phyloP scores from a whole-genome alignment of 2,888 invertebrate species.

The Cryptophagus acutangulus region DNA sequence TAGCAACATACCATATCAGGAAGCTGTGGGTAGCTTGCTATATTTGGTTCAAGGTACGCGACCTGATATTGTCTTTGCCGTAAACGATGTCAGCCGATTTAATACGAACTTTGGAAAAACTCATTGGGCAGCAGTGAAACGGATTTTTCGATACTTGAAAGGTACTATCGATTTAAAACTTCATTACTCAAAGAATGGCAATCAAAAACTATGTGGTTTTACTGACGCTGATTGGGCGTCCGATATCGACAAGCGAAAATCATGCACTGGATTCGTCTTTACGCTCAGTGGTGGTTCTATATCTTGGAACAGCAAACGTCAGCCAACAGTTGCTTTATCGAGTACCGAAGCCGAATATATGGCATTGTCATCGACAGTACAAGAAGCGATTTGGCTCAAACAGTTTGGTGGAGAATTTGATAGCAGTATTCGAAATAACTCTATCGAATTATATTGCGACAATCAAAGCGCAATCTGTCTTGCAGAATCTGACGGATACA shows the following conservation, averaged over 20 bases:
- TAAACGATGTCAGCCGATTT: background rate
- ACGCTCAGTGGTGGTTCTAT: background rate
- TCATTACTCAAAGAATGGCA: too few relatives aligned
- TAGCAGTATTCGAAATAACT: too few relatives aligned
- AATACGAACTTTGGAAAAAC: background rate
- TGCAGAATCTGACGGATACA: too few relatives aligned
- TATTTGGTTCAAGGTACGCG: constrained; percentile 3
- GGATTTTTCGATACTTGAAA: background rate
- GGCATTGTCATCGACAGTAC: background rate
- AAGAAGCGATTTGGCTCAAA: constrained; percentile 1
- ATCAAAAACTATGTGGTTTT: too few relatives aligned
- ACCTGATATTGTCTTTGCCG: constrained; percentile 8
- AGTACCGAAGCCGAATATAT: constrained; percentile 2
- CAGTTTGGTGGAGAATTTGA: too few relatives aligned
- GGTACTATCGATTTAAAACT: background rate
- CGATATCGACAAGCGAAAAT: background rate
- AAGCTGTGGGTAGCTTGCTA: constrained; percentile 1
- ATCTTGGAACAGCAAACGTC: background rate
- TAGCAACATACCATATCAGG: constrained; percentile 7
- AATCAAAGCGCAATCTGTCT: too few relatives aligned
- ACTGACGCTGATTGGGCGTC: background rate
- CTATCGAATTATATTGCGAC: too few relatives aligned
- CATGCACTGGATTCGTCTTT: background rate
- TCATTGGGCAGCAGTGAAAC: constrained; percentile 1
- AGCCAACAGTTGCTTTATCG: background rate